These are phyloP conservation scores for Agrotis ipsilon DNA, from an alignment of 2,888 invertebrate species.

Conservation along the genomic window DNA sequence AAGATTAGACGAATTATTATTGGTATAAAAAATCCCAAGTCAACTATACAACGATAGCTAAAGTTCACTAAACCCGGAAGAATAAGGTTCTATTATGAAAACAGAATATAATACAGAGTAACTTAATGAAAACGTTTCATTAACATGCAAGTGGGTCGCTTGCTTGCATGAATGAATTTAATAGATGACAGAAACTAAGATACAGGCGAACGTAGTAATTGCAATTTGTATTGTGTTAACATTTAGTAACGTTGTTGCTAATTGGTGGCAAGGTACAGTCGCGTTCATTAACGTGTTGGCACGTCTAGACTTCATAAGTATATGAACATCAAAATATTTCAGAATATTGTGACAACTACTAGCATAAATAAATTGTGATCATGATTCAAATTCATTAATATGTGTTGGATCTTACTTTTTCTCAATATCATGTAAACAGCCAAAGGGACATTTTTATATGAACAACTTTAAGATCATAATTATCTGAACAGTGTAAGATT, in stretches of 20 bases:
- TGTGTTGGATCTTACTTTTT: too few species aligned
- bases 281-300: too few species aligned
- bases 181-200: slow-evolving; percentile 16
- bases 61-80: not conserved
- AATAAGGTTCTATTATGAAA: not conserved
- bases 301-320: too few species aligned
- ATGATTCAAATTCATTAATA: too few species aligned
- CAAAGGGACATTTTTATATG: too few species aligned
- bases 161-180: slow-evolving; percentile 24
- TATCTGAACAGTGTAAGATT: too few species aligned
- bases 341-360: too few species aligned
- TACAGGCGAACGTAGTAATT: not conserved
- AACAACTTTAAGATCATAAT: too few species aligned
- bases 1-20: too few species aligned
- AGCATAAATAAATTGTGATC: too few species aligned
- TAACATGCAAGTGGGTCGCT: slow-evolving; percentile 35
- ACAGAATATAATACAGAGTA: not conserved
- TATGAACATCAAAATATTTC: too few species aligned
- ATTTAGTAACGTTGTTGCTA: slow-evolving; percentile 15
- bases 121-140: slow-evolving; percentile 25
- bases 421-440: too few species aligned
- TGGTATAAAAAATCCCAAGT: not conserved
- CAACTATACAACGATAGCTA: not conserved
- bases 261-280: not conserved
- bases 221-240: slow-evolving; percentile 10